A percentile compares a stretch with the other conserved stretches of the same genome.
Conservation (phyloP, 2,797 vertebrate genomes). For the Myripristis murdjan region DNA sequence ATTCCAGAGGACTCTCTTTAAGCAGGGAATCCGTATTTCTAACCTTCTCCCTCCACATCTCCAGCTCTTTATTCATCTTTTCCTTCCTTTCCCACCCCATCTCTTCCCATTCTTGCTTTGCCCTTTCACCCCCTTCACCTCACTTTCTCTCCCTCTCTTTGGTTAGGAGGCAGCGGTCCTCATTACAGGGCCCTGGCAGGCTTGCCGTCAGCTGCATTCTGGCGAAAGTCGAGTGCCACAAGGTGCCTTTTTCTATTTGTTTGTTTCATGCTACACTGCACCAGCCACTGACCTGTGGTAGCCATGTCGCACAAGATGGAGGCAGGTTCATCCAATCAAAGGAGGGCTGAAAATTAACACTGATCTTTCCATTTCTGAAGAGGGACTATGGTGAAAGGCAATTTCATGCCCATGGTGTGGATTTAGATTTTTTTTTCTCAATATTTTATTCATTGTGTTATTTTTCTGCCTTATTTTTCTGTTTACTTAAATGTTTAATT, state of each 20-base stretch:
- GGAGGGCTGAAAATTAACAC: slow-evolving; percentile 94
- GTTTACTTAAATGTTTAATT: slow-evolving; percentile 5
- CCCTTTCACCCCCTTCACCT: slow-evolving; percentile 5
- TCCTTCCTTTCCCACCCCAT: neutral
- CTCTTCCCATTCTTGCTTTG: neutral
- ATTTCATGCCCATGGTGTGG: slow-evolving; percentile 83
- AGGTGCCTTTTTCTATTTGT: slow-evolving; percentile 99
- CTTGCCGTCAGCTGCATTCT: slow-evolving; percentile 86
- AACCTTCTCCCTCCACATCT: slow-evolving; percentile 5
- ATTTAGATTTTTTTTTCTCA: slow-evolving; percentile 44
- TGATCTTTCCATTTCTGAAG: slow-evolving; percentile 91
- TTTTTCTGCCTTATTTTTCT: neutral
- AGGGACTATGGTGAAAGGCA: slow-evolving; percentile 85
- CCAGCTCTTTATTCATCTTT: slow-evolving; percentile 30
- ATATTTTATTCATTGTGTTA: slow-evolving; percentile 39
- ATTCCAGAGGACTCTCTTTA: slow-evolving; percentile 21
- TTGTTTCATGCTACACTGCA: slow-evolving; percentile 98
- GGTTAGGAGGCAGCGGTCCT: slow-evolving; percentile 85
- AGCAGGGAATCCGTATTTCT: slow-evolving; percentile 9
- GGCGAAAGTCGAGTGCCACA: slow-evolving; percentile 94
- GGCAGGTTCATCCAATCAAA: slow-evolving; percentile 97
- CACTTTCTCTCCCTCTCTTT: slow-evolving; percentile 33
- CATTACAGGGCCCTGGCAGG: slow-evolving; percentile 87
- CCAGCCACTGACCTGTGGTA: slow-evolving; percentile 97
- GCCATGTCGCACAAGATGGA: slow-evolving; percentile 88